Evolutionary conservation across 2,797 vertebrate species (phyloP), one percentile per base, ranked within the genome.

Genomic region (Lates japonicus): DNA sequence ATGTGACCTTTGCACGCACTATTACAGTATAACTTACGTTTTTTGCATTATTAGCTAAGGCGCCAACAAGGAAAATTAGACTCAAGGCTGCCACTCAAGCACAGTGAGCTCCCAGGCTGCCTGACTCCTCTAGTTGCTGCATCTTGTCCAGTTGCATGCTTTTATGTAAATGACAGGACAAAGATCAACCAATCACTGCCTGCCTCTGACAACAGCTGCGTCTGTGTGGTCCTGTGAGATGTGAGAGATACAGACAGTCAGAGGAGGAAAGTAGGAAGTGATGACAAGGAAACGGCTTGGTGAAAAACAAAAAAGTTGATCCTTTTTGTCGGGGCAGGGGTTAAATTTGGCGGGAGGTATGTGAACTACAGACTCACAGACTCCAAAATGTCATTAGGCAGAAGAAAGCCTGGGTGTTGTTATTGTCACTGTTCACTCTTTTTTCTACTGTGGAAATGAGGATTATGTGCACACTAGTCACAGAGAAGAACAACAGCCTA

Each of bases 391-490:
- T 19, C 25, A 65, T 7, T 7, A 39, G 29, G 37, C 29, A 10
- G 55, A 31, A 25, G 7, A 16, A 7, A 51, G 64, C 37, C 41
- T n/a, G 9, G 12, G 35, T 11, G 3, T 39, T 51, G 68, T 78
- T 17, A 5, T 60, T 29, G 69, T 60, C 65, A 49, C 67, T 57
- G 0, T 66, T 12, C 42, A 11, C 12, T 74, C 0, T 9, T 46
- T 54, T 67, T 55, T 42, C 29, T 41, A 54, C 20, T 62, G 73
- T 54, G 57, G 57, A 74, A 79, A 67, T 1, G 49, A 73, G 25
- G 80, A 42, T 81, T 83, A 67, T 51, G 65, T 46, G 17, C 46
- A 9, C 14, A 10, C 39, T 1, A 33, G 46, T 65, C 65, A 31
- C 31, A 54, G 7, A 25, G n/a, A 33, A 42, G 61, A 76, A 44